Base-by-base conservation (phyloP, 1,140 invertebrate genomes). In the Bombus waltoni region DNA sequence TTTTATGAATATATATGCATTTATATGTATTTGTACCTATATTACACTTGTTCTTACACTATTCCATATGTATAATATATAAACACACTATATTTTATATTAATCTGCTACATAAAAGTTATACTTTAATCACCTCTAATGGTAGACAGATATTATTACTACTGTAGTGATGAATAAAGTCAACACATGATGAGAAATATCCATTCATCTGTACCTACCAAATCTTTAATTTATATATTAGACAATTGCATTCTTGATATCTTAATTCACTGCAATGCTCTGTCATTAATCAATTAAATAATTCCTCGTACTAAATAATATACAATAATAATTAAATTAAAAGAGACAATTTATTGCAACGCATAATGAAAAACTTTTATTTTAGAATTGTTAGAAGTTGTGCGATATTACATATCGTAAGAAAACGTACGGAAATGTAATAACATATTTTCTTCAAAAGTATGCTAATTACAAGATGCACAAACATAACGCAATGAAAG, bases 11-110 rank as follows among this genome's bases (percentile, higher is more conserved):
- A 87, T 88, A 83, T 81, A 85, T 53, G 84, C 72, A 84, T 81
- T 79, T 85, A 87, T 84, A 84, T 88, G 85, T 87, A 88, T 88
- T 80, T 89, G 70, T 82, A 88, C 57, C 86, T 89, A 89, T 88
- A 83, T 88, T 89, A 89, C 88, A 89, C 83, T 79, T 89, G 86
- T 85, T 42, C 82, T 89, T 83, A 89, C 18, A 81, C 81, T 73
- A 62, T 13, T 25, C 59, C 85, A 85, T 75, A n/a, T 85, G 32
- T 75, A 76, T 80, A 76, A 62, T 72, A 87, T 84, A 87, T 87
- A 85, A 65, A 87, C 44, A 78, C 47, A 77, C 59, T 86, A 81
- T 85, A 73, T 35, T 81, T 85, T 85, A 85, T 81, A 81, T 85
- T 85, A 81, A 81, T 81, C 44, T 85, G 35, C 78, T 85, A 81